These are phyloP conservation scores for Mormyrus lacerda DNA, from an alignment of 2,113 vertebrate species.

Conservation along the genomic window DNA sequence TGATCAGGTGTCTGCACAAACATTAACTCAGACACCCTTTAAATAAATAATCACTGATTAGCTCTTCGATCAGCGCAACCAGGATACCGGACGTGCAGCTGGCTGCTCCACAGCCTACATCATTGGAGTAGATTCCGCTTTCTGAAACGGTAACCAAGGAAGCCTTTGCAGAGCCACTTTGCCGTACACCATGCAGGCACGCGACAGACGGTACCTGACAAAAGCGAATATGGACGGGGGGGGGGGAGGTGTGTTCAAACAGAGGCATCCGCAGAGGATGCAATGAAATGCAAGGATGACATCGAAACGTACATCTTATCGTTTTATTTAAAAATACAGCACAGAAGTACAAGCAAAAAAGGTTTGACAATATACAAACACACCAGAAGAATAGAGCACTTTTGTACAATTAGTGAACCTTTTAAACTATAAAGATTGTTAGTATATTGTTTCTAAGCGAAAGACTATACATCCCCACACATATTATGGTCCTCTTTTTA, in stretches of 20 bases:
- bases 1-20: not conserved
- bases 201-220: not conserved
- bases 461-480: slow-evolving; percentile 20
- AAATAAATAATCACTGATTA: not conserved
- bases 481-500: slow-evolving; percentile 34
- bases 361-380: slow-evolving; percentile 36
- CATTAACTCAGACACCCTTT: not conserved
- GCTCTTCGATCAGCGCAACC: not conserved
- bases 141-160: not conserved
- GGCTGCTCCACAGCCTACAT: not conserved
- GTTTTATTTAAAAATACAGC: slow-evolving; percentile 69
- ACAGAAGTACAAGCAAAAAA: slow-evolving; percentile 45
- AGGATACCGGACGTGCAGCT: not conserved
- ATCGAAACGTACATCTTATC: not conserved
- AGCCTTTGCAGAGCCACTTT: not conserved
- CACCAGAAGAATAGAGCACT: slow-evolving; percentile 42
- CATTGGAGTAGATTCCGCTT: not conserved
- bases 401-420: slow-evolving; percentile 48
- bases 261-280: not conserved
- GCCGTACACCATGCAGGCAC: not conserved
- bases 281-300: slow-evolving; percentile 15
- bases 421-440: slow-evolving; percentile 51
- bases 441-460: slow-evolving; percentile 42
- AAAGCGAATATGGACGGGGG: not conserved
- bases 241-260: not conserved